Evolutionary conservation across 2,797 vertebrate species (phyloP), one percentile per base, ranked within the genome.

Genomic region (Lateolabrax maculatus): DNA sequence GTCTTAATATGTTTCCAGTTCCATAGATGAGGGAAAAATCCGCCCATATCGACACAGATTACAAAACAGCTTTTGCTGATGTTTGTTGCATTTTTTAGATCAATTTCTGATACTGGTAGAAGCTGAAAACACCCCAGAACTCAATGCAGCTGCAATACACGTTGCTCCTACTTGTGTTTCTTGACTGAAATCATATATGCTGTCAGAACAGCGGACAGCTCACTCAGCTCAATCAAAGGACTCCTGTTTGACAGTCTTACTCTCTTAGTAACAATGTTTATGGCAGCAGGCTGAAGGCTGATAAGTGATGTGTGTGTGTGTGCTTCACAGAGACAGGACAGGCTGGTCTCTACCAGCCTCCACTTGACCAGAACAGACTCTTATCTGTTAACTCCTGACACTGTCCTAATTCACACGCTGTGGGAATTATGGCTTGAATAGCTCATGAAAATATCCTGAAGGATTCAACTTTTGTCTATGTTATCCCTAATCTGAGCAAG

Each of bases 381-480:
- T 85, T 86, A 83, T 83, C 84, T 77, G n/a, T 10, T 27, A 4
- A 36, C 29, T 44, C 52, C 75, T 10, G n/a, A 75, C 61, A 43
- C 7, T 0, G 4, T 11, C 5, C 29, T 23, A 11, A 52, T 81
- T 84, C 84, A 80, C 3, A 18, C 10, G 58, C 76, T 49, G 46
- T 13, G 23, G 27, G 75, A 67, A 27, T 19, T 41, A 31, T 3
- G 21, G 29, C 7, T 7, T 1, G 0, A 25, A 23, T 0, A 13
- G 48, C 44, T 55, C 3, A 4, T 23, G 34, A 55, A 16, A 69
- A 1, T 39, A 19, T 18, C 9, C 21, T 36, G 9, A n/a, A 37
- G 2, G 9, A 12, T 49, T 48, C 27, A 49, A 44, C 0, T 34
- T 57, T 49, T 65, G 21, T 58, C 29, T 2, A 21, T 52, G 31